Evolutionary conservation across 2,888 invertebrate species (phyloP).

Genomic region (Aspidapion aeneum): DNA sequence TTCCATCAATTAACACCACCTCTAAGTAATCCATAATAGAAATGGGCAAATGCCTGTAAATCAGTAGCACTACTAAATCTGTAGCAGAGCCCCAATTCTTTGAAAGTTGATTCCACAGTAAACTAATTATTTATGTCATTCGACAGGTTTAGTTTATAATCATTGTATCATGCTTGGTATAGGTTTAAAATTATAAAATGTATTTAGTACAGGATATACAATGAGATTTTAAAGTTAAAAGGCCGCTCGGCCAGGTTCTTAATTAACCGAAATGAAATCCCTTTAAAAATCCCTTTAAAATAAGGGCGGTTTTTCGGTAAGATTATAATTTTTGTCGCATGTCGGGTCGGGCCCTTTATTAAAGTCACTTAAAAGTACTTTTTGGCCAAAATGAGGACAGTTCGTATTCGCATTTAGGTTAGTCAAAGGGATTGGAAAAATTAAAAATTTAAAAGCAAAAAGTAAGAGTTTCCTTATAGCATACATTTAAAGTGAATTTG

Average conservation of each 20-base stretch:
- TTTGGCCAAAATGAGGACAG: not conserved
- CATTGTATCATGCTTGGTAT: too few species aligned
- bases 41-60: too few species aligned
- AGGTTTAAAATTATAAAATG: not conserved
- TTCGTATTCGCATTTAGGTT: not conserved
- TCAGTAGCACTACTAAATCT: too few species aligned
- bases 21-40: too few species aligned
- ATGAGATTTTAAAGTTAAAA: not conserved
- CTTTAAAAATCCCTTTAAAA: not conserved
- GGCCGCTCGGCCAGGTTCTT: not conserved
- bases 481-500: too few species aligned
- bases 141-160: too few species aligned
- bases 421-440: not conserved
- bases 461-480: too few species aligned
- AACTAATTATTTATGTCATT: too few species aligned
- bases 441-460: not conserved
- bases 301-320: not conserved
- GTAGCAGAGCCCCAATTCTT: too few species aligned
- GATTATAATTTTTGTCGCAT: not conserved
- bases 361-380: not conserved
- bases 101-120: too few species aligned
- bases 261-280: not conserved
- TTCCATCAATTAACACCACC: too few species aligned
- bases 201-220: not conserved
- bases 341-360: not conserved